These are phyloP conservation scores for Bubalus kerabau DNA, from an alignment of 2,113 vertebrate genomes.

Conservation along the genomic window DNA sequence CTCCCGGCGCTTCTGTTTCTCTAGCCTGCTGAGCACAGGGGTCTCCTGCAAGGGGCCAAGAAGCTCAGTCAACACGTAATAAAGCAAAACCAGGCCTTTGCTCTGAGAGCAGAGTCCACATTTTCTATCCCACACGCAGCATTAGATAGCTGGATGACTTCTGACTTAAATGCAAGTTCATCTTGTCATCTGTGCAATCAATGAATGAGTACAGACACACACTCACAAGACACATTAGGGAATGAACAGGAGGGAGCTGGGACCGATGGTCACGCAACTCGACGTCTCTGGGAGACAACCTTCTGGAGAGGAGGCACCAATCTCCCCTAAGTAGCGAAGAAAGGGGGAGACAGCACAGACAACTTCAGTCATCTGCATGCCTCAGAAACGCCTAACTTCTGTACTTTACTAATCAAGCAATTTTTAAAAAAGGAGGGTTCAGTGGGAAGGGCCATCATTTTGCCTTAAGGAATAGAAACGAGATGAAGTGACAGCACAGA, in stretches of 20 bases:
- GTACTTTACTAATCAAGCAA: neutral
- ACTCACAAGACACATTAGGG: neutral
- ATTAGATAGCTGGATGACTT: neutral
- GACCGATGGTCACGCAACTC: neutral
- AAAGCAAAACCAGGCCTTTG: neutral
- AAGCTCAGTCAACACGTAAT: neutral
- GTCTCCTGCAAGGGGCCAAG: conserved; percentile 76
- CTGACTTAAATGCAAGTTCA: neutral
- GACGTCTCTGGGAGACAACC: neutral
- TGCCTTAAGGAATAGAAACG: neutral
- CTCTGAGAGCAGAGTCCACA: neutral
- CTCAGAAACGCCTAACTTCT: neutral
- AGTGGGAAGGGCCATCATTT: neutral
- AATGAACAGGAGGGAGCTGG: neutral
- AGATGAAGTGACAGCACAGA: neutral
- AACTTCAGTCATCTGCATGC: neutral
- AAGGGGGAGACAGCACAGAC: neutral
- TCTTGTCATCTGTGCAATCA: neutral
- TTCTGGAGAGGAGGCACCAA: neutral
- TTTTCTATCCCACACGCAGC: neutral
- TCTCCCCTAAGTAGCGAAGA: neutral
- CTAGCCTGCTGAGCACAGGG: conserved; percentile 77
- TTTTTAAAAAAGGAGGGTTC: neutral
- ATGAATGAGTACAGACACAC: neutral
- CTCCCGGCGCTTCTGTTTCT: conserved; percentile 88